Base-by-base conservation (phyloP, 2,797 vertebrate genomes). In the Silurus aristotelis region DNA sequence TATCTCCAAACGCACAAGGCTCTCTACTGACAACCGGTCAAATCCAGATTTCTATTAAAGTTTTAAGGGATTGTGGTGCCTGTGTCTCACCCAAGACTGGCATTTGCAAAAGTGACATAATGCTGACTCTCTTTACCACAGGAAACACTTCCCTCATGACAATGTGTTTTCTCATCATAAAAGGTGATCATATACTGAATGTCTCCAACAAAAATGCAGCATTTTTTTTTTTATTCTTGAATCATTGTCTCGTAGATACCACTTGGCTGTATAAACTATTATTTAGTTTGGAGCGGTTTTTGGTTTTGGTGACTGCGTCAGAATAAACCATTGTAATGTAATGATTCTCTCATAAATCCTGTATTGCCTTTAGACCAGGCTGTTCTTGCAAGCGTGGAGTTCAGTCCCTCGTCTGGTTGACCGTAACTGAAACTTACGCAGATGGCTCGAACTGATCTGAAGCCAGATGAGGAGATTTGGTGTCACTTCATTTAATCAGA, bases 401-500 rank as follows among this genome's bases (percentile, higher is more conserved):
- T 67, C 46, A 48, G 43, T 10, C 70, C 58, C 58, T 63, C 48
- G 46, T 81, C 79, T 81, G 79, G 19, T 63, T 77, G 52, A 77
- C 84, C 67, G 46, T 68, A 83, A 83, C 82, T 55, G 76, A 84
- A 80, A 87, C 82, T 86, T 79, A 66, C 77, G 48, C 86, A 87
- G 86, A 87, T 87, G 86, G 86, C 77, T 80, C 22, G 17, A 67
- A 84, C 68, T 80, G 68, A 87, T 87, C 81, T 87, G 86, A 80
- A 68, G 86, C 82, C 86, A 87, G 82, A 87, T 84, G 86, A 87
- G 85, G 82, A 86, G 73, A 85, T 80, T 87, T 88, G 70, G 75
- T 87, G n/a, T 77, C 80, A 75, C 67, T 84, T 82, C 72, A 87
- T 87, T 87, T 80, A 87, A 83, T 87, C 85, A 87, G 85, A 79